A percentile compares a stretch with the other conserved stretches of the same genome.
Evolutionary conservation across 1,140 invertebrate species (phyloP).

Genomic region (Spodoptera litura): DNA sequence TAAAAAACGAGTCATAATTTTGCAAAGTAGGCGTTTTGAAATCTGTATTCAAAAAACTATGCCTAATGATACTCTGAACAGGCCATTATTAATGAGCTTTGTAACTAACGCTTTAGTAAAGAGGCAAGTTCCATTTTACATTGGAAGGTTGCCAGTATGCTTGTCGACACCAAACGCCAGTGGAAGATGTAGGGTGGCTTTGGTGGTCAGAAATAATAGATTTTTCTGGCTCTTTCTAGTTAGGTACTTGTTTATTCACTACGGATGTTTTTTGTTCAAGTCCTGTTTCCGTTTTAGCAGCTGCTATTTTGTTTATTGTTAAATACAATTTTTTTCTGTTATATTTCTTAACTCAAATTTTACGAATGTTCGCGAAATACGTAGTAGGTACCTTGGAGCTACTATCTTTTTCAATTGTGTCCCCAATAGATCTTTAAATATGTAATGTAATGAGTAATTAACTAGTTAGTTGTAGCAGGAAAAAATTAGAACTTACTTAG

Average conservation of each 20-base stretch:
- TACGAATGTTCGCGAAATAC: no score
- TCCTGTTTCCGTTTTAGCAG: not conserved
- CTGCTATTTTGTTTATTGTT: not conserved
- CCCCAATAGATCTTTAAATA: no score
- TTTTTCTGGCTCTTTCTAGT: not conserved
- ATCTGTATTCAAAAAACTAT: slow-evolving; percentile 34
- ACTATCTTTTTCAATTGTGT: no score
- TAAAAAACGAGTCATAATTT: not conserved
- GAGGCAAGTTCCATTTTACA: slow-evolving; percentile 69
- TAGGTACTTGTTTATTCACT: not conserved
- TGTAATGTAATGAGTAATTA: no score
- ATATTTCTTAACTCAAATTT: no score
- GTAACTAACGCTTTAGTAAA: slow-evolving; percentile 62
- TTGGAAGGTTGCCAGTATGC: slow-evolving; percentile 70
- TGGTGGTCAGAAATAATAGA: slow-evolving; percentile 4
- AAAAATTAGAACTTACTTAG: no score
- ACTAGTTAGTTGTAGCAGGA: no score
- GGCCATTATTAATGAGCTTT: slow-evolving; percentile 75
- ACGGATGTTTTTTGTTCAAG: not conserved
- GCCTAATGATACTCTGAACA: slow-evolving; percentile 53
- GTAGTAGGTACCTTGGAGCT: no score
- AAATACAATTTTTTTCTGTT: no score
- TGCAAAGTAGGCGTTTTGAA: not conserved
- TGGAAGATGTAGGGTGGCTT: slow-evolving; percentile 49
- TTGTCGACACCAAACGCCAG: slow-evolving; percentile 49